These are phyloP conservation scores for Xylocopa sonorina DNA, from an alignment of 1,140 invertebrate genomes.

Conservation along the genomic window DNA sequence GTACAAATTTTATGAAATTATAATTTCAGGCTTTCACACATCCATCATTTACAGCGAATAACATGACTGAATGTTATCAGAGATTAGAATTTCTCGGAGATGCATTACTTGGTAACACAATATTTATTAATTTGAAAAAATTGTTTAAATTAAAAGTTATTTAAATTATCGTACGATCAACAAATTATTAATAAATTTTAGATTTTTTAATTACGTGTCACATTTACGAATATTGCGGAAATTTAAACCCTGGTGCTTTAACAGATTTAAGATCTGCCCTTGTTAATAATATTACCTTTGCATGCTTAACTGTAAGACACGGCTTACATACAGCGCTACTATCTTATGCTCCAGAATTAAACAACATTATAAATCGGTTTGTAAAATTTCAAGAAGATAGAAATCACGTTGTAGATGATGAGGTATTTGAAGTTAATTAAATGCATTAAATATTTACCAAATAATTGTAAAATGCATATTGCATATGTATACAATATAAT, in stretches of 20 bases:
- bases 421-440: constrained; percentile 75
- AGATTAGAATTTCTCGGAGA: constrained; percentile 65
- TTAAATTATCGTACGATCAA: too few relatives aligned
- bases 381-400: constrained; percentile 89
- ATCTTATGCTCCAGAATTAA: constrained; percentile 85
- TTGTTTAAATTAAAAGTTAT: too few relatives aligned
- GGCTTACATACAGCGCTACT: constrained; percentile 89
- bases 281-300: constrained; percentile 98
- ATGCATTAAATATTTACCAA: background rate
- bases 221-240: constrained; percentile 89
- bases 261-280: constrained; percentile 96
- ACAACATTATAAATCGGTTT: constrained; percentile 89
- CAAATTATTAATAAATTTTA: too few relatives aligned
- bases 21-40: constrained; percentile 53
- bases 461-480: constrained; percentile 50
- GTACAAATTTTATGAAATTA: background rate
- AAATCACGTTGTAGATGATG: constrained; percentile 85
- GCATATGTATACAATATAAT: constrained; percentile 21
- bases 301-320: constrained; percentile 92
- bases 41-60: constrained; percentile 44
- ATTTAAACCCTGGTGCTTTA: constrained; percentile 89
- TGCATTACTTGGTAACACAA: constrained; percentile 55
- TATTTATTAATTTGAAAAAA: background rate
- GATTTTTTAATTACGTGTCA: constrained; percentile 95
- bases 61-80: constrained; percentile 55